These are phyloP conservation scores for Paralichthys olivaceus DNA, from an alignment of 2,113 vertebrate genomes.

Conservation along the genomic window DNA sequence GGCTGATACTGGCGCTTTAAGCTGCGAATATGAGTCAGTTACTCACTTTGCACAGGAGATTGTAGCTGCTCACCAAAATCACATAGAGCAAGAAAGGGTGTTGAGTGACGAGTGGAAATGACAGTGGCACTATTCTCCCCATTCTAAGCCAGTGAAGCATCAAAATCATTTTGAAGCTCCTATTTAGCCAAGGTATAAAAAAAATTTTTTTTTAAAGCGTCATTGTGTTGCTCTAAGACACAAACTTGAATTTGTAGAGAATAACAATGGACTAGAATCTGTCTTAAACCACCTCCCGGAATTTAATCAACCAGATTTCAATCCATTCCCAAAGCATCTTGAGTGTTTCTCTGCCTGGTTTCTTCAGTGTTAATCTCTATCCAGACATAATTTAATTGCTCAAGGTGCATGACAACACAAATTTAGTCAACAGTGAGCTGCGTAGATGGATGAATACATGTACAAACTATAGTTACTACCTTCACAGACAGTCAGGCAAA, in stretches of 20 bases:
- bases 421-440: slow-evolving; percentile 1
- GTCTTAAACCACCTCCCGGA: neutral
- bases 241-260: neutral
- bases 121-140: neutral
- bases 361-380: slow-evolving; percentile 4
- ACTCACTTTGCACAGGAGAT: no score
- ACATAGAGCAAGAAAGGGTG: no score
- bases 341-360: slow-evolving; percentile 5
- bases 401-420: slow-evolving; percentile 7
- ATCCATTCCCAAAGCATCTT: slow-evolving; percentile 1
- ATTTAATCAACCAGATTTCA: slow-evolving; percentile 7
- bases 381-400: slow-evolving; percentile 20
- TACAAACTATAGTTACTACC: neutral
- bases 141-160: neutral
- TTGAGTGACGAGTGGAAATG: no score
- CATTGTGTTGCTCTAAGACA: neutral
- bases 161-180: neutral
- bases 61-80: no score
- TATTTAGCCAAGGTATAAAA: neutral
- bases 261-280: neutral
- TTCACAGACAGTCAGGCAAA: slow-evolving; percentile 1
- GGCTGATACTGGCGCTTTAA: no score
- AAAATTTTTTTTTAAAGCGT: neutral
- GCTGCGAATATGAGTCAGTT: no score
- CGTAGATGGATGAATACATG: slow-evolving; percentile 12